Base-by-base conservation (phyloP, 1,140 invertebrate genomes). In the Littorina saxatilis region DNA sequence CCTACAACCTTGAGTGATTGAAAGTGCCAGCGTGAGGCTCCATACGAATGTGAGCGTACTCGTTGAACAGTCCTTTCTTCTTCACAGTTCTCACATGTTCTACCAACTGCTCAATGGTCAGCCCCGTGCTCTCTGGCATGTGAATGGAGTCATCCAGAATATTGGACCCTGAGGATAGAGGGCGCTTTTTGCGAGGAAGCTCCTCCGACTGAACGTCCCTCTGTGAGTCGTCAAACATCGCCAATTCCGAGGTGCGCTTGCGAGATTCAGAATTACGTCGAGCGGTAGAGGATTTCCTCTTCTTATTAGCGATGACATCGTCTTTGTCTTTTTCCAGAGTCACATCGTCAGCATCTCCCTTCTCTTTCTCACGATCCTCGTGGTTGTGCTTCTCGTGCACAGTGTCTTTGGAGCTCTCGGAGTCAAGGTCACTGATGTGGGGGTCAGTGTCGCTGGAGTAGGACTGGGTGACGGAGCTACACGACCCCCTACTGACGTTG, bases 41-140 rank as follows among this genome's bases (percentile, higher is more conserved):
- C 82, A 95, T 94, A 88, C 96, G 95, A 79, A 99, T 97, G 86
- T 97, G 96, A 27, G 95, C 94, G 88, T 94, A 94, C 91, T 99
- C 97, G 79, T 93, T 94, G 94, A 91, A 95, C 91, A 99, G 94
- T 1, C 97, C 97, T 76, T 95, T 94, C 47, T 96, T 94, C 50
- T 96, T 96, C 70, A 95, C 94, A 40, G 94, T 93, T 70, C 94
- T 94, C 7, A 98, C 94, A 89, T 96, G 94, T 84, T 96, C 94
- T 32, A 97, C 95, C 89, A 98, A 95, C 89, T 97, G 95, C 80
- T 95, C 94, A 87, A 97, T 93, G 40, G 94, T 95, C 85, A 95
- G 93, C 17, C 95, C 95, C 15, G 81, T 79, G n/a, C 80, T 83
- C 63, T 92, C 90, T 39, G 91, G 87, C 82, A 88, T 86, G 75